Conservation (phyloP, 2,888 invertebrate genomes). For the Lasioglossum lativentre region DNA sequence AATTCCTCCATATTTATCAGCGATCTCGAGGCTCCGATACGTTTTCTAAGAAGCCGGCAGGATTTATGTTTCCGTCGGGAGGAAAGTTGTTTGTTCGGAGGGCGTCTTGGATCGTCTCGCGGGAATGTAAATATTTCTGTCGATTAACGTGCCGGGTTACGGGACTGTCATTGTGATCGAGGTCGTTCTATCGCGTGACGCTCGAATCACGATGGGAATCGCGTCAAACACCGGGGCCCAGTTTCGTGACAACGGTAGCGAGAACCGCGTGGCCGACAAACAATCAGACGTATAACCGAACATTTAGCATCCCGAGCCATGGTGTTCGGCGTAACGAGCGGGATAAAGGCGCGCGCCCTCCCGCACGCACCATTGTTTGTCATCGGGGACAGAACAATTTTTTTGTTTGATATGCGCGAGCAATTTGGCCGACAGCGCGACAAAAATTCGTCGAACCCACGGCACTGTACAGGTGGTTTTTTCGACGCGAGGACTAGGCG, state of each 20-base stretch:
- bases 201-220: constrained; percentile 5
- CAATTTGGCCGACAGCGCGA: constrained; percentile 32
- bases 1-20: not conserved
- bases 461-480: constrained; percentile 45
- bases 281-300: constrained; percentile 30
- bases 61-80: not conserved
- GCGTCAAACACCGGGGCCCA: not conserved
- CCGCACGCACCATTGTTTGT: constrained; percentile 26
- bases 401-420: constrained; percentile 28
- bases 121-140: not conserved
- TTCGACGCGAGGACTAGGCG: not conserved
- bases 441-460: constrained; percentile 22
- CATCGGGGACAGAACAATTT: constrained; percentile 16
- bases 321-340: constrained; percentile 26
- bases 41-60: not conserved
- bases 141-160: not conserved
- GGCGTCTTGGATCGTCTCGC: not conserved
- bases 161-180: not conserved
- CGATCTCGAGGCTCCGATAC: not conserved
- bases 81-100: not conserved
- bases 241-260: not conserved
- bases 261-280: constrained; percentile 15
- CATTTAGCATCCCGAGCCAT: constrained; percentile 15
- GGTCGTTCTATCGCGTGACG: not conserved
- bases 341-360: constrained; percentile 16